Base-by-base conservation (phyloP, 2,113 vertebrate species). In the Ardeotis arabs region DNA sequence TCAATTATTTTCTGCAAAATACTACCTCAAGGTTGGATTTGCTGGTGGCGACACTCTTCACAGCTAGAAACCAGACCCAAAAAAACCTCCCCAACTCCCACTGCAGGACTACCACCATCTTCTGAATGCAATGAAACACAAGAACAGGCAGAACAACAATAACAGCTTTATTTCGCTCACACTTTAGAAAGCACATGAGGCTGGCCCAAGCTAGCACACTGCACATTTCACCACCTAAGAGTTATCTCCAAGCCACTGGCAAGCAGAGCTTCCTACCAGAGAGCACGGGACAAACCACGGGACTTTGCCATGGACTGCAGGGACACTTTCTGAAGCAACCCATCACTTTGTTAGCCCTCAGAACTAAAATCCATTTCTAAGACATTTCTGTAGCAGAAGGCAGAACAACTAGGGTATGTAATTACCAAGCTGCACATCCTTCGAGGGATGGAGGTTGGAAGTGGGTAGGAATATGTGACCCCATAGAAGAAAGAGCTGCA, bases 71-170 rank as follows among this genome's bases (percentile, higher is more conserved):
- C 17, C 28, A 64, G 29, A 59, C 5, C 14, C 27, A 33, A 58
- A 67, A 56, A 49, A 8, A 49, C 5, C 41, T 44, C 41, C 41
- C 11, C 28, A 82, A 28, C 33, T 60, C 24, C 24, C 44, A 37
- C 21, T 8, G 24, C 29, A 87, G 53, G 58, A 29, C 87, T 39
- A 77, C 21, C 45, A 64, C 35, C 33, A 85, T 16, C 69, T 81
- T 67, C 58, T 0, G 0, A 83, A n/a, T 2, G 1, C 15, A 5
- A 0, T 1, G 13, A 55, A 35, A 50, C 6, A 75, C 27, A n/a
- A 39, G 17, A 49, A 2, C 17, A 70, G 33, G 53, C 6, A 58
- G 66, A 87, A n/a, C 23, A 67, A 60, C 22, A 35, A 4, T 3
- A 56, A 56, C 0, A 2, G 15, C 29, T 89, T 74, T 49, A 62